phyloP scores from a whole-genome alignment of 2,888 invertebrate species.

The Sphaerolaimus hirsutus region DNA sequence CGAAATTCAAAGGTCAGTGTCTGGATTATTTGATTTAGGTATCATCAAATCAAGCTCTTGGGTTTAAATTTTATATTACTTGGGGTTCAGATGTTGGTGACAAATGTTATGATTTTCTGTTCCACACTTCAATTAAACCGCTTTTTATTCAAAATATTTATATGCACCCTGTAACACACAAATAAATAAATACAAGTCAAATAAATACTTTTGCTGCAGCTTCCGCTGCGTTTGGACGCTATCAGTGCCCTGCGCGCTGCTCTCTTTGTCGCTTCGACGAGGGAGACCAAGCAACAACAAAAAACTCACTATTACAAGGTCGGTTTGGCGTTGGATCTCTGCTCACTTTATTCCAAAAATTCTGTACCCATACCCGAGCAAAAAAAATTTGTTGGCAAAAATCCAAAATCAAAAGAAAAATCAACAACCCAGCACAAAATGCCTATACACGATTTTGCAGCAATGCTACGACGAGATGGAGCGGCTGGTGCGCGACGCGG shows the following conservation, averaged over 20 bases:
- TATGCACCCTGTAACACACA: no score
- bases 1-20: slow-evolving; percentile 15
- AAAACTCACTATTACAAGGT: slow-evolving; percentile 53
- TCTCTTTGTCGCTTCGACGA: slow-evolving; percentile 70
- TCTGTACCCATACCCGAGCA: background rate
- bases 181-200: background rate
- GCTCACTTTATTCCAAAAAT: no score
- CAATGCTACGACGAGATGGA: slow-evolving; percentile 67
- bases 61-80: no score
- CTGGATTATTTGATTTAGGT: background rate
- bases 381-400: no score
- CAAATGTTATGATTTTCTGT: no score
- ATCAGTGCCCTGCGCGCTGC: slow-evolving; percentile 82
- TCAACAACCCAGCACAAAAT: no score
- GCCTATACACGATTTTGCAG: slow-evolving; percentile 27
- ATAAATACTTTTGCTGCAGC: slow-evolving; percentile 23
- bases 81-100: no score
- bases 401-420: no score
- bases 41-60: slow-evolving; percentile 1
- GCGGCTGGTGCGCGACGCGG: background rate
- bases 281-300: slow-evolving; percentile 73
- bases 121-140: no score
- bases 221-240: slow-evolving; percentile 67
- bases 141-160: slow-evolving; percentile 1
- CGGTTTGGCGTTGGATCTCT: slow-evolving; percentile 2